phyloP scores from a whole-genome alignment of 2,797 vertebrate genomes.

The Setipinna tenuifilis region DNA sequence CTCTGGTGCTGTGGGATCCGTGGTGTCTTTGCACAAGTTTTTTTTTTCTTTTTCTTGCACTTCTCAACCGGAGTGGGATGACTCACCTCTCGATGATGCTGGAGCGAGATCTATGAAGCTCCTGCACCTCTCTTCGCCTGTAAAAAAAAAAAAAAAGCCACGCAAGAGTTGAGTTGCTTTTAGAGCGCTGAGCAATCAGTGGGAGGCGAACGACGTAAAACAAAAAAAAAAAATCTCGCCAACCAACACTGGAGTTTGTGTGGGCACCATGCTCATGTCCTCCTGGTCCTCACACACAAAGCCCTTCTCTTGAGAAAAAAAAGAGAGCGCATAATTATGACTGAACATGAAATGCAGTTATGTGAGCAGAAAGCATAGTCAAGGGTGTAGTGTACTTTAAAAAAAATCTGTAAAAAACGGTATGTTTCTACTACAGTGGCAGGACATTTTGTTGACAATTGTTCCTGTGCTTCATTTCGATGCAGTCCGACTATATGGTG shows the following conservation, averaged over 20 bases:
- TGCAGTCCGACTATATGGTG: too few species aligned
- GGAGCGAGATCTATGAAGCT: slow-evolving; percentile 96
- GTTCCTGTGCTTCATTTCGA: too few species aligned
- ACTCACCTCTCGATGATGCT: slow-evolving; percentile 91
- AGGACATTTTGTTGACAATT: background rate
- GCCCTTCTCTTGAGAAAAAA: too few species aligned
- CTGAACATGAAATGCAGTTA: background rate
- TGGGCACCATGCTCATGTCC: too few species aligned
- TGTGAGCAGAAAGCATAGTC: too few species aligned
- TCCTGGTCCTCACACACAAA: too few species aligned
- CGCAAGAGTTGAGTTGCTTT: background rate
- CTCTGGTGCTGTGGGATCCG: too few species aligned
- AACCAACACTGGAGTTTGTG: too few species aligned
- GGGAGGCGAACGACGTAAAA: background rate
- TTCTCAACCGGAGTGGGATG: background rate
- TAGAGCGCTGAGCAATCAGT: background rate
- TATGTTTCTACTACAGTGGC: background rate
- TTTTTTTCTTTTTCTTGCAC: background rate
- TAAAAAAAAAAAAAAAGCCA: slow-evolving; percentile 50
- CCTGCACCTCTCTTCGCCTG: slow-evolving; percentile 87
- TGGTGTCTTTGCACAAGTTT: too few species aligned
- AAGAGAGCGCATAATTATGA: background rate
- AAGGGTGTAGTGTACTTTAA: too few species aligned
- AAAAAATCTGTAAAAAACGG: too few species aligned
- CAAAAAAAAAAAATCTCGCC: too few species aligned